Evolutionary conservation across 2,113 vertebrate genomes (phyloP).

Genomic region (Tauraco erythrolophus): DNA sequence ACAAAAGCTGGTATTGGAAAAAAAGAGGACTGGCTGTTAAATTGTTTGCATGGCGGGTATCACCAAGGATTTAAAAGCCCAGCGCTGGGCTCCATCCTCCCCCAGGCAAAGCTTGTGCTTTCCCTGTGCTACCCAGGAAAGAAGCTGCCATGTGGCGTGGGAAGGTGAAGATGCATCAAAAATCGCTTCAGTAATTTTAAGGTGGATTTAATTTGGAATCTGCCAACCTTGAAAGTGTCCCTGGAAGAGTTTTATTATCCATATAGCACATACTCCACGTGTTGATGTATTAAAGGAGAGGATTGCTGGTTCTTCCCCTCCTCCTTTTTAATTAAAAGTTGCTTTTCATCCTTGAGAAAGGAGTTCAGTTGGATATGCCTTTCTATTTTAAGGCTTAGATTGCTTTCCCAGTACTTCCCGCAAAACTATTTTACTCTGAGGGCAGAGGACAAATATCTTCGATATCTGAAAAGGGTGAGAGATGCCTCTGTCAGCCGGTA

Average conservation of each 20-base stretch:
- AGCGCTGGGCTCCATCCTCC: neutral
- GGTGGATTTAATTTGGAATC: neutral
- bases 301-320: neutral
- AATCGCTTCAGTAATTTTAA: neutral
- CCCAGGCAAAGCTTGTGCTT: neutral
- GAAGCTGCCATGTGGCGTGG: neutral
- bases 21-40: neutral
- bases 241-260: neutral
- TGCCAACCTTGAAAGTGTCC: neutral
- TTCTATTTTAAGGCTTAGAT: neutral
- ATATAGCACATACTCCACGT: neutral
- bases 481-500: neutral
- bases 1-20: neutral
- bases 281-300: neutral
- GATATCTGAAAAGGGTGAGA: conserved; percentile 7
- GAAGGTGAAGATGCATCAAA: neutral
- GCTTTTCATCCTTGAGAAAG: neutral
- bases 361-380: neutral
- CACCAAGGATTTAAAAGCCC: neutral
- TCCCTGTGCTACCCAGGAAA: neutral
- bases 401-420: neutral
- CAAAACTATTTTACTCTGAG: neutral
- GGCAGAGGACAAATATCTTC: neutral
- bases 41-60: neutral
- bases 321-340: neutral